Conservation (phyloP, 1,140 invertebrate species). For the Zaprionus capensis region DNA sequence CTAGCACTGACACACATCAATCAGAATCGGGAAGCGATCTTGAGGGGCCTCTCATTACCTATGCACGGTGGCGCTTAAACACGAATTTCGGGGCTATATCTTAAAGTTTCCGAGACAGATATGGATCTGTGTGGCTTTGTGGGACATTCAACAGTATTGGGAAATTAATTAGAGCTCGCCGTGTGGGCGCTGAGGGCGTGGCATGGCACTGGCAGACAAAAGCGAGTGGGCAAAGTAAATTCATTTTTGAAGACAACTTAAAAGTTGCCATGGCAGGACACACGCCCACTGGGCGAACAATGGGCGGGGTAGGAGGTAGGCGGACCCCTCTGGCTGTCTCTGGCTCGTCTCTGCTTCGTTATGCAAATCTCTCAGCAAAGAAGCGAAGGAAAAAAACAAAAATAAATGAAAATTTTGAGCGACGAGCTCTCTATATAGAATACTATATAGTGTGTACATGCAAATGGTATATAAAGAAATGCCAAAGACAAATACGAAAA, state of each 20-base stretch:
- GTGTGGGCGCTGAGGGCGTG: slow-evolving; percentile 27
- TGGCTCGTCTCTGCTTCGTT: slow-evolving; percentile 59
- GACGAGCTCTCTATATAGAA: slow-evolving; percentile 39
- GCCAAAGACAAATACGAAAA: slow-evolving; percentile 66
- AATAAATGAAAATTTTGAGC: slow-evolving; percentile 63
- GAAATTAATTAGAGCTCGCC: slow-evolving; percentile 73
- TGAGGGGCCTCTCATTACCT: slow-evolving; percentile 55
- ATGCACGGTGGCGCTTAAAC: slow-evolving; percentile 58
- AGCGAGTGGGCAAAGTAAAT: slow-evolving; percentile 71
- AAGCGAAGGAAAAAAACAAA: slow-evolving; percentile 29
- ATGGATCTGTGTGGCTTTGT: slow-evolving; percentile 18
- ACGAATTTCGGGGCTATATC: slow-evolving; percentile 53
- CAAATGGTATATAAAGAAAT: slow-evolving; percentile 78
- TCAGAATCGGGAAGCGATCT: slow-evolving; percentile 52
- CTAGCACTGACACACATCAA: slow-evolving; percentile 59
- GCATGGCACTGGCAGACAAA: slow-evolving; percentile 54
- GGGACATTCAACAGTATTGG: slow-evolving; percentile 33
- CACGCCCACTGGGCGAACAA: slow-evolving; percentile 38
- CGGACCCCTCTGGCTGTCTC: slow-evolving; percentile 2
- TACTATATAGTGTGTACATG: slow-evolving; percentile 56
- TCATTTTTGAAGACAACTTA: slow-evolving; percentile 59
- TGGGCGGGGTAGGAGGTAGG: slow-evolving; percentile 23
- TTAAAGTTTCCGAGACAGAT: slow-evolving; percentile 39
- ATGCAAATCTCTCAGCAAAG: slow-evolving; percentile 63
- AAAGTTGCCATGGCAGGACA: slow-evolving; percentile 51